phyloP scores from a whole-genome alignment of 2,888 invertebrate genomes.

The Cheilosia impressa region DNA sequence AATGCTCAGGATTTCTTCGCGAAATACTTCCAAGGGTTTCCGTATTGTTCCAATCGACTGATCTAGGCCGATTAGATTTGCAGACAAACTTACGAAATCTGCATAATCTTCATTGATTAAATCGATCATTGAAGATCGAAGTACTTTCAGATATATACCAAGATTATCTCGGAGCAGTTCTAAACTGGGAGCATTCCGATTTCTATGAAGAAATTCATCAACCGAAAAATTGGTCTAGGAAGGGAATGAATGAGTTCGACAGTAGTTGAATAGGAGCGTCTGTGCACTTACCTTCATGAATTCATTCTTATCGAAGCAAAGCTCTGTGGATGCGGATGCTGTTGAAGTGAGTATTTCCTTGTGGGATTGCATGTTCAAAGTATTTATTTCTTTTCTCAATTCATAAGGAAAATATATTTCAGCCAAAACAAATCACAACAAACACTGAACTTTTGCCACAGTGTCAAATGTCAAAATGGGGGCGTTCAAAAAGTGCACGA shows the following conservation, averaged over 20 bases:
- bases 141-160: slow-evolving; percentile 94
- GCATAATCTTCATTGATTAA: slow-evolving; percentile 99
- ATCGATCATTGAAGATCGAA: slow-evolving; percentile 97
- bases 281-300: slow-evolving; percentile 82
- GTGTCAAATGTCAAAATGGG: slow-evolving; percentile 34
- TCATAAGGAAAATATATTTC: slow-evolving; percentile 2
- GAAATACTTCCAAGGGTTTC: slow-evolving; percentile 91
- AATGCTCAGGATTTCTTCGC: slow-evolving; percentile 90
- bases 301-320: slow-evolving; percentile 83
- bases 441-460: slow-evolving; percentile 28
- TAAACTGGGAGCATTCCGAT: slow-evolving; percentile 82
- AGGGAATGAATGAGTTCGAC: background rate
- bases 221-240: slow-evolving; percentile 94
- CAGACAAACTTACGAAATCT: slow-evolving; percentile 98
- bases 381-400: slow-evolving; percentile 4
- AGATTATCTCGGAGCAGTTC: slow-evolving; percentile 95
- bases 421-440: slow-evolving; percentile 20
- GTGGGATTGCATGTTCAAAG: slow-evolving; percentile 50
- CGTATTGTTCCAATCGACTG: slow-evolving; percentile 92
- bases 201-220: slow-evolving; percentile 91
- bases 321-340: slow-evolving; percentile 62
- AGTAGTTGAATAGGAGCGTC: background rate
- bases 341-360: slow-evolving; percentile 19
- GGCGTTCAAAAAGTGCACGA: background rate
- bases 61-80: slow-evolving; percentile 96